Conservation (phyloP, 2,797 vertebrate species). For the Tadarida brasiliensis region DNA sequence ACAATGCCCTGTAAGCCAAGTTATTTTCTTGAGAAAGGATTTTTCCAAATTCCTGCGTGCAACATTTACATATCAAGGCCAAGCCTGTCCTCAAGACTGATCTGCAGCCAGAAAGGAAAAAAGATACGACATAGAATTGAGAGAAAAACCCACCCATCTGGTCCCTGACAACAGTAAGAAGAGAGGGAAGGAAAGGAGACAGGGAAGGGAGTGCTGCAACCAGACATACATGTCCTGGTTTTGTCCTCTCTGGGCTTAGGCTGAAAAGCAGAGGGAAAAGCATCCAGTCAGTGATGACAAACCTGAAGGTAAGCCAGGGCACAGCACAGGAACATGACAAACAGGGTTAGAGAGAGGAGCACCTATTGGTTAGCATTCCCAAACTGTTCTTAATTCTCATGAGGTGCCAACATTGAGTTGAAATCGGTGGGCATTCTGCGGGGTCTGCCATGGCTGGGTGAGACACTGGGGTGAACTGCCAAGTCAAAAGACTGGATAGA, state of each 20-base stretch:
- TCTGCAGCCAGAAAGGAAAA: constrained; percentile 2
- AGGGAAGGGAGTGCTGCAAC: neutral
- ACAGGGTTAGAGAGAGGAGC: neutral
- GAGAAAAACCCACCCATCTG: neutral
- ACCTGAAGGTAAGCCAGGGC: neutral
- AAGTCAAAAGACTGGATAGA: neutral
- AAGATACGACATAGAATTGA: constrained; percentile 23
- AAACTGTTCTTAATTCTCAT: neutral
- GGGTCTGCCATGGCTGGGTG: neutral
- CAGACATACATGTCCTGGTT: neutral
- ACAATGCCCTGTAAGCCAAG: neutral
- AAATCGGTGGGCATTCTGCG: neutral
- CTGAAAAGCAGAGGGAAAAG: neutral
- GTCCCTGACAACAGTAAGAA: constrained; percentile 9
- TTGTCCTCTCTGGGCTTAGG: neutral
- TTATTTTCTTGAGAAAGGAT: constrained; percentile 45
- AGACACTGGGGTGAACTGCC: neutral
- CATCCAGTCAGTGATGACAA: neutral
- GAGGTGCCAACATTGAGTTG: neutral
- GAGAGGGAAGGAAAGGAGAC: neutral
- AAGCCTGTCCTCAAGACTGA: neutral
- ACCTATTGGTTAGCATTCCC: neutral
- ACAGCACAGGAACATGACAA: neutral
- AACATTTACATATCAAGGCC: constrained; percentile 17
- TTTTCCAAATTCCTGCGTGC: neutral